Evolutionary conservation across 2,797 vertebrate genomes (phyloP), one percentile per base, ranked within the genome.

Genomic region (Syngnathus rostellatus): DNA sequence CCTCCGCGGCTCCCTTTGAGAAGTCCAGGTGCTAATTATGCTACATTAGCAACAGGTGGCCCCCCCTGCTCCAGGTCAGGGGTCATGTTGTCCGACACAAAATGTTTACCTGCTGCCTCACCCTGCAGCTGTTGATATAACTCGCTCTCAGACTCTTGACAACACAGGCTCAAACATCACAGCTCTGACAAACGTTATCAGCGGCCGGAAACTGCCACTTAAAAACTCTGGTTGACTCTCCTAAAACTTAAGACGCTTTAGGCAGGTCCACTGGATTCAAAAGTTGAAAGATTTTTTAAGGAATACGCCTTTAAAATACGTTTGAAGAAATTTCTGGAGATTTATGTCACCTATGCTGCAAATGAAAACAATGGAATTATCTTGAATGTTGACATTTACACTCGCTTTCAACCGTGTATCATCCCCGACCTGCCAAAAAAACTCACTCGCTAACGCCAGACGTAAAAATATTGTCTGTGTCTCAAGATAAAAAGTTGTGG

Each of bases 71-170:
- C 57, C 55, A 57, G 72, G 82, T 80, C 74, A 69, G 61, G 70
- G 82, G 75, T 86, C 73, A 53, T 69, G 62, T 70, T 75, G 65
- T 63, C 51, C 46, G 63, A 64, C 10, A 68, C 61, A 53, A 9
- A 1, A 12, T 51, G 62, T 12, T 74, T 68, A 77, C 72, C 75
- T 76, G 73, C 39, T 48, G 48, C 5, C 51, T 63, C 62, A 62
- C 23, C 38, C 1, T 40, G 71, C 84, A 85, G 78, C 79, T 87
- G 85, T 64, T 81, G 76, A 58, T 64, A 54, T 77, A 74, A 74
- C 65, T 76, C 69, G 65, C 59, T 64, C 62, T 63, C 23, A 16
- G 11, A 25, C 54, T 71, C 12, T 19, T 60, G 25, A 67, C 70
- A 69, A 77, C 63, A 77, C 69, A 70, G 63, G 73, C 72, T 55